Conservation (phyloP, 2,113 vertebrate species). For the Perca fluviatilis region DNA sequence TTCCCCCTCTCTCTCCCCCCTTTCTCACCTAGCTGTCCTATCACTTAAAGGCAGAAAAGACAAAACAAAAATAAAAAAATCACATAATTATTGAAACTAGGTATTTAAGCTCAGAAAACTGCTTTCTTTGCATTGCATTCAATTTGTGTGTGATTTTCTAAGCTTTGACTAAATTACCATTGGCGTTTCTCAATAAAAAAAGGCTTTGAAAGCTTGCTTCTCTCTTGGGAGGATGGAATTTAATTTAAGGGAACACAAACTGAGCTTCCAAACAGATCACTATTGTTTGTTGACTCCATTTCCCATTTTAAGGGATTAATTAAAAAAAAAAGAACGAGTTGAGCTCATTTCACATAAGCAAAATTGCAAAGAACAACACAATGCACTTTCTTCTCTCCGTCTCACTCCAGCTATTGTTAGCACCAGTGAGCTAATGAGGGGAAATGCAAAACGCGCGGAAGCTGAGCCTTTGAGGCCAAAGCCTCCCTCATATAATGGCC, state of each 20-base stretch:
- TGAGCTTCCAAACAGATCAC: conserved; percentile 5
- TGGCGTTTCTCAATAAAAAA: neutral
- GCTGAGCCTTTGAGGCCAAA: conserved; percentile 77
- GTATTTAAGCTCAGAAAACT: neutral
- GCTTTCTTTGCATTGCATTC: conserved; percentile 12
- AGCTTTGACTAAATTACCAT: conserved; percentile 11
- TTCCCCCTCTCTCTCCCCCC: no score
- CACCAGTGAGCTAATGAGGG: conserved; percentile 75
- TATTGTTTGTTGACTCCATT: conserved; percentile 16
- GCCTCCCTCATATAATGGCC: conserved; percentile 75
- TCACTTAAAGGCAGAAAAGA: no score
- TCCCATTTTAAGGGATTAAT: conserved; percentile 30
- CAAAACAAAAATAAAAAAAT: neutral
- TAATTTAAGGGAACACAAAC: conserved; percentile 36
- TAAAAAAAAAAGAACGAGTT: conserved; percentile 27
- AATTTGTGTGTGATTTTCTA: conserved; percentile 16
- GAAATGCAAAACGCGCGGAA: conserved; percentile 74
- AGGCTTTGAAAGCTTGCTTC: conserved; percentile 3
- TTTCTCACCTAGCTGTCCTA: no score
- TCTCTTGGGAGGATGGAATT: conserved; percentile 3
- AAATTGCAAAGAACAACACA: conserved; percentile 55
- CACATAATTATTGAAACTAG: neutral
- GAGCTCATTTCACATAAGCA: conserved; percentile 44
- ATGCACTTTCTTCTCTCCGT: conserved; percentile 50
- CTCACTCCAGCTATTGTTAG: conserved; percentile 57